Conservation (phyloP, 2,797 vertebrate genomes). For the Mus caroli region DNA sequence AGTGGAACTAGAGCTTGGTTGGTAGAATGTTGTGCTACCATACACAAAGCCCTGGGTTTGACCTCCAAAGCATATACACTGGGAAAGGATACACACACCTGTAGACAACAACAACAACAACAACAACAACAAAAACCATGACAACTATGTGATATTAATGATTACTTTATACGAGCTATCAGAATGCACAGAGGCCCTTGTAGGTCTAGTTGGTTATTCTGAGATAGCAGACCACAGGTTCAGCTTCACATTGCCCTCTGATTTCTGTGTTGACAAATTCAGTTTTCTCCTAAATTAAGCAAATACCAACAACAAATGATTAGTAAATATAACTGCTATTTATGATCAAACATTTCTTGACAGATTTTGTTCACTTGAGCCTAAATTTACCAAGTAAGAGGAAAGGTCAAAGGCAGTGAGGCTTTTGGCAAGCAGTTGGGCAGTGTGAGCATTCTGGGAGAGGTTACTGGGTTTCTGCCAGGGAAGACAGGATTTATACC, state of each 20-base stretch:
- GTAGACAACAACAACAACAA: background rate
- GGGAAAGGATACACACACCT: background rate
- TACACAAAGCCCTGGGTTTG: background rate
- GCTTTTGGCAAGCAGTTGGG: background rate
- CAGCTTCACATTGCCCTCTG: background rate
- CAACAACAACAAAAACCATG: background rate
- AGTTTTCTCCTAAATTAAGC: constrained; percentile 14
- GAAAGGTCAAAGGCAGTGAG: background rate
- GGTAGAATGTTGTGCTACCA: background rate
- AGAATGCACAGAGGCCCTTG: background rate
- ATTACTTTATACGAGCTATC: background rate
- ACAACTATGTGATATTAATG: background rate
- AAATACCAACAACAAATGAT: background rate
- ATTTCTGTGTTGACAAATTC: background rate
- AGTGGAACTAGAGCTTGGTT: background rate
- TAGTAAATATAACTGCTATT: background rate
- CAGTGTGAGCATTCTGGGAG: background rate
- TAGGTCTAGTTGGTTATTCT: background rate
- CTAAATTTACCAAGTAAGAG: background rate
- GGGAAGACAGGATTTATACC: background rate
- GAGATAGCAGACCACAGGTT: background rate
- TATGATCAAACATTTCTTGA: background rate
- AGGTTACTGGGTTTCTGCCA: background rate
- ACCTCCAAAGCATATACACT: background rate
- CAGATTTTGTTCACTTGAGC: background rate